Conservation (phyloP, 2,113 vertebrate species). For the Erinaceus europaeus region DNA sequence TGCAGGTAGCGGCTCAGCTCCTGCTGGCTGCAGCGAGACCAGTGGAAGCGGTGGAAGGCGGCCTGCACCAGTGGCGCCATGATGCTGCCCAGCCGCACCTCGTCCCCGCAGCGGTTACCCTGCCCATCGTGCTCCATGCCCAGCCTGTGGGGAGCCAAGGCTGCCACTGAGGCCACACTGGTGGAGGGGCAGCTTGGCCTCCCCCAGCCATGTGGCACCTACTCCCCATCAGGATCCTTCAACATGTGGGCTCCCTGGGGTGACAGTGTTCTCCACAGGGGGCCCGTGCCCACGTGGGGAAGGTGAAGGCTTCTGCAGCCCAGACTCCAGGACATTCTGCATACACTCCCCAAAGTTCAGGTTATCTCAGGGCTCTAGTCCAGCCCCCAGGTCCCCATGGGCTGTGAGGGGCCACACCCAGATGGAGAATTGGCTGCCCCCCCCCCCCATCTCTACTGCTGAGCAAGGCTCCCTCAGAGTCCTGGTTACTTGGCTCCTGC, state of each 20-base stretch:
- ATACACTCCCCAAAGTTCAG: background rate
- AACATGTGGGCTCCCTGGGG: background rate
- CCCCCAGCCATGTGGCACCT: too few relatives aligned
- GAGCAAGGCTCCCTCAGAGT: background rate
- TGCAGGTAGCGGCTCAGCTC: slow-evolving; percentile 95
- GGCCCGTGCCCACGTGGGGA: too few relatives aligned
- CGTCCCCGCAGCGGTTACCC: slow-evolving; percentile 96
- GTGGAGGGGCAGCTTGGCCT: too few relatives aligned
- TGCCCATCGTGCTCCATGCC: slow-evolving; percentile 99
- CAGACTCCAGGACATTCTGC: too few relatives aligned
- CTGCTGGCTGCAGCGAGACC: slow-evolving; percentile 98
- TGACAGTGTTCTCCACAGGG: too few relatives aligned
- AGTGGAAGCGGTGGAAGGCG: slow-evolving; percentile 97
- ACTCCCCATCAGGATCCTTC: background rate
- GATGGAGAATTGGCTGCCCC: accelerated
- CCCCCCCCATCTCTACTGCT: background rate
- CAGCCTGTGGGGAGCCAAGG: slow-evolving; percentile 81
- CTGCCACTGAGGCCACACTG: background rate
- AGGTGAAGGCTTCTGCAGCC: too few relatives aligned
- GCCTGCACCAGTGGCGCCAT: slow-evolving; percentile 98
- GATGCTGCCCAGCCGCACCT: slow-evolving; percentile 98
- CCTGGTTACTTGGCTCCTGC: too few relatives aligned
- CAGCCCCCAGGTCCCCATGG: background rate
- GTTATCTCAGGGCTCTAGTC: too few relatives aligned
- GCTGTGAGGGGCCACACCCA: background rate